Base-by-base conservation (phyloP, 2,888 invertebrate species). In the Blastobasis lacticolella region DNA sequence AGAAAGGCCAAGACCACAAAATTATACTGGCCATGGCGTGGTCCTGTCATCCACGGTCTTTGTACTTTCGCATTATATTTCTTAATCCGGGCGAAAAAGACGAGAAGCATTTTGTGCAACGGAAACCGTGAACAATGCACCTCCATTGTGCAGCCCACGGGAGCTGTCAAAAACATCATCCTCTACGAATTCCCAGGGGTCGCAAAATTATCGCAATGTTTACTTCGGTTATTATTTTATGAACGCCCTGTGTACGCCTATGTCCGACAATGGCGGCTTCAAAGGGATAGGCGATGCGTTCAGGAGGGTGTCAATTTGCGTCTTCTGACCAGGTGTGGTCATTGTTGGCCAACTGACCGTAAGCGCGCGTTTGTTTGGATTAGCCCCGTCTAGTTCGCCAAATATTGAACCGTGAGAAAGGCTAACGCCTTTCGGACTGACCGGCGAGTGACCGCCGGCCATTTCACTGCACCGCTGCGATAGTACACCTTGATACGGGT, bases 331-430 rank as follows among this genome's bases (percentile, higher is more conserved):
- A 81, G 81, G 80, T 81, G 81, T 64, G 79, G 80, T 72, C 76
- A 78, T 84, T 84, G 79, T 80, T 71, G 73, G 58, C 63, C 82
- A 78, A 81, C 85, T 87, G 87, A 87, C 87, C 87, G 78, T 81
- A 75, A 75, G 75, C 60, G 63, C 62, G 60, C 68, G 68, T 71
- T 68, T 81, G 80, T 81, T 80, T 77, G 78, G 68, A 70, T 78
- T 79, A 76, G 80, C 63, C 73, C 73, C 70, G 73, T 68, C 74
- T 73, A 76, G 71, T 73, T 72, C 65, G 62, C 68, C 72, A 73
- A 80, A 78, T 69, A 75, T 65, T 57, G 60, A 61, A 76, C 71
- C 86, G 86, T 86, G 86, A 83, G 86, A 86, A 85, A 60, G 53
- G 10, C 49, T 75, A 77, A 78, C 77, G 76, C 62, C 67, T 66